These are phyloP conservation scores for Adineta ricciae DNA, from an alignment of 2,888 invertebrate genomes.

Conservation along the genomic window DNA sequence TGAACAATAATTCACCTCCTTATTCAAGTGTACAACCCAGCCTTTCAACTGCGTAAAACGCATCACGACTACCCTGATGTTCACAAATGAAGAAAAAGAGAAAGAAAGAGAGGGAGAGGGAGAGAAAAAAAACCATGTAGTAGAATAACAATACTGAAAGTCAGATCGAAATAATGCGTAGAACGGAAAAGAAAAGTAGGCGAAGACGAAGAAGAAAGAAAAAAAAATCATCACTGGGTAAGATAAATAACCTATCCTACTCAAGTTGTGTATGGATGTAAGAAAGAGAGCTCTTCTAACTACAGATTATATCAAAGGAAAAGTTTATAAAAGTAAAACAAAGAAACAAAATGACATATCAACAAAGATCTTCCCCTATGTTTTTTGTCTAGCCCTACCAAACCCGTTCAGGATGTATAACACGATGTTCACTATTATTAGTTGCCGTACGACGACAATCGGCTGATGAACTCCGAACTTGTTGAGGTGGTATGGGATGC, in stretches of 20 bases:
- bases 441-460: slow-evolving; percentile 7
- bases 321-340: slow-evolving; percentile 13
- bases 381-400: not conserved
- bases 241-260: not conserved
- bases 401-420: not conserved
- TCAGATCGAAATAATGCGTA: slow-evolving; percentile 9
- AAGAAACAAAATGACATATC: not conserved
- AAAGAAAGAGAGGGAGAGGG: not conserved
- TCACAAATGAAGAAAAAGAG: not conserved
- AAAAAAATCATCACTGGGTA: not conserved
- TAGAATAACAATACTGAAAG: slow-evolving; percentile 4
- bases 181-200: not conserved
- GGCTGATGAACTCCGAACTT: not conserved
- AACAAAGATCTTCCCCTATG: not conserved
- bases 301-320: not conserved
- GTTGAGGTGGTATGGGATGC: not conserved
- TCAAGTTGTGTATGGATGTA: not conserved
- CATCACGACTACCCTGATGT: slow-evolving; percentile 5
- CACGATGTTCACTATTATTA: not conserved
- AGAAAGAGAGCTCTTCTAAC: not conserved
- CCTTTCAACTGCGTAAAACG: not conserved
- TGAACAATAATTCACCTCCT: not conserved
- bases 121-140: not conserved
- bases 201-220: too few relatives aligned
- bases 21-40: not conserved